Conservation (phyloP, 2,797 vertebrate species). For the Phrynocephalus forsythii region DNA sequence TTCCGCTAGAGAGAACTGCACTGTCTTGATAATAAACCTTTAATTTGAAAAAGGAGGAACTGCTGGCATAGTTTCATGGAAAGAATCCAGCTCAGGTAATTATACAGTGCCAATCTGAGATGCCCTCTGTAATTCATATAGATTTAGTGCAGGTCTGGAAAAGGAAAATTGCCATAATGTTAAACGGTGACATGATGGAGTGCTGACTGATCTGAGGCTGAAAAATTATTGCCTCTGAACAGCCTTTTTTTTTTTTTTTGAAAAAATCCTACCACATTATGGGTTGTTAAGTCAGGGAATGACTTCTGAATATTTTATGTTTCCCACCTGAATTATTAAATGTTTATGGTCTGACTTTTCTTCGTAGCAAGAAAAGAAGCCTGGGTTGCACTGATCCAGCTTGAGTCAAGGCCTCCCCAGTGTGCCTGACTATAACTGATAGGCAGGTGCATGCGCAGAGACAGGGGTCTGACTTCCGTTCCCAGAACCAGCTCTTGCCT, state of each 20-base stretch:
- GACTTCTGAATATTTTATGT: constrained; percentile 23
- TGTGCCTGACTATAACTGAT: background rate
- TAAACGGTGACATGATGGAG: constrained; percentile 10
- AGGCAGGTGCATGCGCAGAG: too few species aligned
- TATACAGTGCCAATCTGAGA: background rate
- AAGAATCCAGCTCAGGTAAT: background rate
- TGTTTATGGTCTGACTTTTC: constrained; percentile 6
- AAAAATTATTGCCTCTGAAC: background rate
- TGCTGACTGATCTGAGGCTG: constrained; percentile 14
- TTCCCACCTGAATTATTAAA: constrained; percentile 5
- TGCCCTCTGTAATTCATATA: constrained; percentile 13
- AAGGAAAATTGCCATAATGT: constrained; percentile 15
- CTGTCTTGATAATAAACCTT: background rate
- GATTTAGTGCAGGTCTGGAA: constrained; percentile 15
- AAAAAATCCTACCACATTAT: constrained; percentile 16
- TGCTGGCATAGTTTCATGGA: background rate
- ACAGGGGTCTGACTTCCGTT: too few species aligned
- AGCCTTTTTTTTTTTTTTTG: background rate
- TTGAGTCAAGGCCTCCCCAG: background rate
- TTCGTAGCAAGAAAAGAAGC: background rate
- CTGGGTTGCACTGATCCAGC: background rate
- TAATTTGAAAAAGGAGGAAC: background rate
- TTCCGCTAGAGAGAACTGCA: background rate
- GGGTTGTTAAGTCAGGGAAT: background rate
- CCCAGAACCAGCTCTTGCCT: too few species aligned